Evolutionary conservation across 2,113 vertebrate species (phyloP).

Genomic region (Ophthalmolycus amberensis): DNA sequence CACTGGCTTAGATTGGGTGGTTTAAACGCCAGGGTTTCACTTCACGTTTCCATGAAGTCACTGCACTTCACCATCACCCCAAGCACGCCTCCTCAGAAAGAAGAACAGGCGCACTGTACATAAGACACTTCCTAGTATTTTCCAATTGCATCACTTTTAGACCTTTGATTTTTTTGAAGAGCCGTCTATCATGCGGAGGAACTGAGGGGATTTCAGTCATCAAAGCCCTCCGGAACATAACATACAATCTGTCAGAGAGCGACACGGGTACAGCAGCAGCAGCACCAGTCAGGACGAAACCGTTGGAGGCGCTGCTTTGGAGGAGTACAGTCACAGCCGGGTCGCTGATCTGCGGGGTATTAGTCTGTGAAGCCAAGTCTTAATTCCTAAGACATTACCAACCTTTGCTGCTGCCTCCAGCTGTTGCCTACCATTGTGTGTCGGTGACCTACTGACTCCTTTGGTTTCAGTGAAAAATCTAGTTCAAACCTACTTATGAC

Average conservation of each 20-base stretch:
- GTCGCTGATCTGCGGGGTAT: slow-evolving; percentile 75
- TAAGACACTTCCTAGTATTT: neutral
- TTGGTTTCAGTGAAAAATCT: slow-evolving; percentile 39
- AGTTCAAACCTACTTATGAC: slow-evolving; percentile 24
- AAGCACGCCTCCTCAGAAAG: slow-evolving; percentile 11
- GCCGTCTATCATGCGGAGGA: neutral
- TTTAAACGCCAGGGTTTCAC: slow-evolving; percentile 62
- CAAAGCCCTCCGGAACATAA: slow-evolving; percentile 24
- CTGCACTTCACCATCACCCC: slow-evolving; percentile 12
- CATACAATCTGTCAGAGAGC: slow-evolving; percentile 34
- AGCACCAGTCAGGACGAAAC: slow-evolving; percentile 27
- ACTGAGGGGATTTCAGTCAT: slow-evolving; percentile 8
- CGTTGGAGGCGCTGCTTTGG: slow-evolving; percentile 53
- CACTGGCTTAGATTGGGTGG: slow-evolving; percentile 4
- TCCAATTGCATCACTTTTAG: slow-evolving; percentile 12
- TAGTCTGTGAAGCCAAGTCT: slow-evolving; percentile 63
- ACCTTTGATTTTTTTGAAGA: slow-evolving; percentile 17
- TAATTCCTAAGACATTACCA: slow-evolving; percentile 72
- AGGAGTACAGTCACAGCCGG: slow-evolving; percentile 56
- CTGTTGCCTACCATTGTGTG: slow-evolving; percentile 69
- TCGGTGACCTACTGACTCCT: slow-evolving; percentile 60
- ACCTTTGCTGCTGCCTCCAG: slow-evolving; percentile 68
- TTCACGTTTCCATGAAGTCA: slow-evolving; percentile 62
- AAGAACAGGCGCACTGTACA: neutral
- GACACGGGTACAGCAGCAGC: slow-evolving; percentile 20